These are phyloP conservation scores for Gonioctena quinquepunctata DNA, from an alignment of 1,140 invertebrate genomes.

Conservation along the genomic window DNA sequence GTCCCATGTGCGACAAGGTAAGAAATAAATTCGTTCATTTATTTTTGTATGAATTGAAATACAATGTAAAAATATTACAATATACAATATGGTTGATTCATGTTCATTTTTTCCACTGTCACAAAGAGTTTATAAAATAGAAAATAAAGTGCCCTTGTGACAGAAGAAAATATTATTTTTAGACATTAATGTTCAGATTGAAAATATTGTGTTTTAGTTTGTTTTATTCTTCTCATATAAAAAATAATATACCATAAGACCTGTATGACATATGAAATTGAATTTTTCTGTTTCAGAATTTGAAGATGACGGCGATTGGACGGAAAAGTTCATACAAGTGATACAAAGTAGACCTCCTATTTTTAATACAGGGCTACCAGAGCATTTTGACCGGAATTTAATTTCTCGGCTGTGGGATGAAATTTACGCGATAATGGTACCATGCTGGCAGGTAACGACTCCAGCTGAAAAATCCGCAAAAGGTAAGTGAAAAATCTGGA, in stretches of 20 bases:
- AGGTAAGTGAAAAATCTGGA: too few species aligned
- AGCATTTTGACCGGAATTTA: too few species aligned
- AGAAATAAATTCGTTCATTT: neutral
- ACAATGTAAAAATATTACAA: neutral
- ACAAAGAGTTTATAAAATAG: neutral
- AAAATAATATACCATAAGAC: neutral
- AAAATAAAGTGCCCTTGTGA: too few species aligned
- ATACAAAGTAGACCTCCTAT: neutral
- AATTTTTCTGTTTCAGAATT: neutral
- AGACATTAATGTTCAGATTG: too few species aligned
- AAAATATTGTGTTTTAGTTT: too few species aligned
- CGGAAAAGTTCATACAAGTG: neutral
- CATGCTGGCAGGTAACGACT: too few species aligned
- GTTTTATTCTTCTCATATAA: too few species aligned
- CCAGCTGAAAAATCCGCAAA: slow-evolving; percentile 21
- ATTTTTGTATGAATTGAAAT: neutral
- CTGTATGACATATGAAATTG: neutral
- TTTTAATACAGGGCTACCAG: neutral
- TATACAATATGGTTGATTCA: neutral
- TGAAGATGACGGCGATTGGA: neutral
- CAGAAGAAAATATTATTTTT: too few species aligned
- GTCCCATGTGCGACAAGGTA: neutral
- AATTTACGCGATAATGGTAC: too few species aligned
- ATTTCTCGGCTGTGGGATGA: too few species aligned
- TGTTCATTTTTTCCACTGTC: neutral